phyloP scores from a whole-genome alignment of 2,113 vertebrate species.

The Isichthys henryi region DNA sequence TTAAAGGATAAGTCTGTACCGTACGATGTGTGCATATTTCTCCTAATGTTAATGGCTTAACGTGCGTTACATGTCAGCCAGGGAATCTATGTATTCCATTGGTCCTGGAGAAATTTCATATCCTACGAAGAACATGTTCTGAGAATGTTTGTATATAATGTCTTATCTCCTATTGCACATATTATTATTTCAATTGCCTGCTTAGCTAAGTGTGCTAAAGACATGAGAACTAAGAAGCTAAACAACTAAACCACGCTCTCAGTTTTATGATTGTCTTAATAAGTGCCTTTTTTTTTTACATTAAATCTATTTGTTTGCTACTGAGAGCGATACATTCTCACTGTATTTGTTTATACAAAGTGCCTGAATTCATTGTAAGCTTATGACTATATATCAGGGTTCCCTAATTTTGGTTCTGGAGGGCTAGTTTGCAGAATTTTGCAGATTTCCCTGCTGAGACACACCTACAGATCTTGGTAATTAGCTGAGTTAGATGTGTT shows the following conservation, averaged over 20 bases:
- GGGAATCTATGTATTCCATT: background rate
- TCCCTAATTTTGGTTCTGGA: background rate
- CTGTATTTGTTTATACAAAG: background rate
- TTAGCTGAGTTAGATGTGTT: background rate
- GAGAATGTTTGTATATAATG: background rate
- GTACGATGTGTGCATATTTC: background rate
- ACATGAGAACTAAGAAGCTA: background rate
- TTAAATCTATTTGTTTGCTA: background rate
- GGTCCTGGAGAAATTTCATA: background rate
- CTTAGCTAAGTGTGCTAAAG: background rate
- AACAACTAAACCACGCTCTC: background rate
- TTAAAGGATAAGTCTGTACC: background rate
- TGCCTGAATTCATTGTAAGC: background rate
- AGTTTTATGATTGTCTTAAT: background rate
- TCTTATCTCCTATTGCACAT: no score
- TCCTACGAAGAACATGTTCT: background rate
- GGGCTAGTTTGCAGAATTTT: background rate
- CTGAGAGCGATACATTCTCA: background rate
- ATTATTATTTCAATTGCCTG: background rate
- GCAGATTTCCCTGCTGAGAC: background rate
- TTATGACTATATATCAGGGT: background rate
- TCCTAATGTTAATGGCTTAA: background rate
- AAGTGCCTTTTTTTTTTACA: background rate
- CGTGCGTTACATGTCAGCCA: background rate
- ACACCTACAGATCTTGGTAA: background rate